phyloP scores from a whole-genome alignment of 2,888 invertebrate species.

The Allophyes oxyacanthae region DNA sequence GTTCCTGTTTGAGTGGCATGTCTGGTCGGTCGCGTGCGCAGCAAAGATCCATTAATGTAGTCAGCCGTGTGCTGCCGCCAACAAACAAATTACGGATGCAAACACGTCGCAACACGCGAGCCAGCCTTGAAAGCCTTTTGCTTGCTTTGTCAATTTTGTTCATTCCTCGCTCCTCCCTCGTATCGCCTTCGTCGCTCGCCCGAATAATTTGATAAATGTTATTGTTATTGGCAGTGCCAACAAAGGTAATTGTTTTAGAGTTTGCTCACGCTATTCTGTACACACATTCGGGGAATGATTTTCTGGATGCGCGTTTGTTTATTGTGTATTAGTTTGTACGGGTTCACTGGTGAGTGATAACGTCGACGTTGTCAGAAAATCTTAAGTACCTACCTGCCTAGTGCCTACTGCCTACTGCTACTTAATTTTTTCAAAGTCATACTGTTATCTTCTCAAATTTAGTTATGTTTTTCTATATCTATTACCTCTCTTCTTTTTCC shows the following conservation, averaged over 20 bases:
- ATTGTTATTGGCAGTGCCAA: conserved; percentile 83
- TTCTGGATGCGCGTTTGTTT: conserved; percentile 51
- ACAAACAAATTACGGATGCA: conserved; percentile 89
- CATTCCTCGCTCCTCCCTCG: conserved; percentile 56
- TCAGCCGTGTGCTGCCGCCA: conserved; percentile 84
- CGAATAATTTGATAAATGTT: conserved; percentile 79
- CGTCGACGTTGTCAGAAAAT: conserved; percentile 9
- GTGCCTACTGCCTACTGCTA: too few species aligned
- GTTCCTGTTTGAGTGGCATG: conserved; percentile 67
- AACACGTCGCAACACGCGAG: conserved; percentile 87
- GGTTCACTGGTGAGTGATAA: conserved; percentile 31
- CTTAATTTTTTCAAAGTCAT: too few species aligned
- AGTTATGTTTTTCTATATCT: too few species aligned
- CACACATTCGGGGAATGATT: conserved; percentile 54
- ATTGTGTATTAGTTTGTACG: conserved; percentile 43
- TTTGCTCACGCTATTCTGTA: conserved; percentile 70
- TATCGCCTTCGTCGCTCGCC: conserved; percentile 66
- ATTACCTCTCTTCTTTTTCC: too few species aligned
- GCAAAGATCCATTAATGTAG: conserved; percentile 86
- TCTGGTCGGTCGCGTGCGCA: conserved; percentile 78
- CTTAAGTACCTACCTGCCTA: too few species aligned
- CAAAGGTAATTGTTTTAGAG: conserved; percentile 78
- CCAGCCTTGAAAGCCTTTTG: conserved; percentile 84
- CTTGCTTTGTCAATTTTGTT: conserved; percentile 85
- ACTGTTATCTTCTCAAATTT: too few species aligned